Conservation (phyloP, 2,113 vertebrate species). For the Collichthys lucidus region DNA sequence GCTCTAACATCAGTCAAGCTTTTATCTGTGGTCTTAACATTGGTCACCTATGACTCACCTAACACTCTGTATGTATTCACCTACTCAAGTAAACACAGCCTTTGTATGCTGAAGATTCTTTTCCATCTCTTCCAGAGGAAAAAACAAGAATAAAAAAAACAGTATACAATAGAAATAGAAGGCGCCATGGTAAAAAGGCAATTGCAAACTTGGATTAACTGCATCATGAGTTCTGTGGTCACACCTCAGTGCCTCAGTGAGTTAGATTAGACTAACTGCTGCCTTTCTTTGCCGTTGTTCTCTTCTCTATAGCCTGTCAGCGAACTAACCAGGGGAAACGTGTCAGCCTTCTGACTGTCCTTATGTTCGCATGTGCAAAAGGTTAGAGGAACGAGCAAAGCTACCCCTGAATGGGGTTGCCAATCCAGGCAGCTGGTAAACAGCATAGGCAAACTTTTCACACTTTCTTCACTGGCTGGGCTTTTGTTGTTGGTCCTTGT, state of each 20-base stretch:
- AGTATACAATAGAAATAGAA: conserved; percentile 78
- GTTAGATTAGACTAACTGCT: conserved; percentile 64
- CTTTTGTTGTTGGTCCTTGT: conserved; percentile 74
- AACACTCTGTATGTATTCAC: conserved; percentile 22
- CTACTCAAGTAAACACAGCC: conserved; percentile 46
- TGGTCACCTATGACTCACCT: conserved; percentile 59
- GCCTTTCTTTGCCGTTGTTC: conserved; percentile 64
- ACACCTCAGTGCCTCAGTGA: conserved; percentile 60
- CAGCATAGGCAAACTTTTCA: conserved; percentile 53
- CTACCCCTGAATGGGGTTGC: conserved; percentile 62
- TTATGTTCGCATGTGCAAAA: conserved; percentile 76
- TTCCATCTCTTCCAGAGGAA: conserved; percentile 46
- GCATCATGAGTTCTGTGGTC: conserved; percentile 73
- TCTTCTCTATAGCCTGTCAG: conserved; percentile 69
- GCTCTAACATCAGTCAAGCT: background rate
- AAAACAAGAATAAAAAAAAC: conserved; percentile 60
- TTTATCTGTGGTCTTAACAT: conserved; percentile 36
- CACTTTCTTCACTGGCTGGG: conserved; percentile 77
- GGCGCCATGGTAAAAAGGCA: conserved; percentile 83
- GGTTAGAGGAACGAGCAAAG: conserved; percentile 79
- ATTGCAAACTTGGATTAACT: conserved; percentile 80
- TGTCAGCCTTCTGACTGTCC: conserved; percentile 69
- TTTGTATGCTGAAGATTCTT: conserved; percentile 47
- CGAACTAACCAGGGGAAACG: conserved; percentile 68
- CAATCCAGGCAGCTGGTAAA: conserved; percentile 74